phyloP scores from a whole-genome alignment of 2,888 invertebrate genomes.

The Drosophila anomalipes region DNA sequence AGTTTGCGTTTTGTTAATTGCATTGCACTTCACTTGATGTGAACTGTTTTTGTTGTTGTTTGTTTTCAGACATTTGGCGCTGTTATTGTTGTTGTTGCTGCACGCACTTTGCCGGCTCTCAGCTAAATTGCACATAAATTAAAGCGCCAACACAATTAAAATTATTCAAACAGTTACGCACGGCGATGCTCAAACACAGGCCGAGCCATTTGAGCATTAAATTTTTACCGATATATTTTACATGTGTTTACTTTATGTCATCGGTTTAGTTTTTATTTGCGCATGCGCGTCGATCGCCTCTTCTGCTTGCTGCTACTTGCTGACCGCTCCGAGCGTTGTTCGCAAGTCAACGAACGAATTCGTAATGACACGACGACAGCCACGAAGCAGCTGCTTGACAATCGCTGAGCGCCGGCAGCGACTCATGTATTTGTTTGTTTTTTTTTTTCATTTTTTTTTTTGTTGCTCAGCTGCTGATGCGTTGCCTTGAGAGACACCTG shows the following conservation, averaged over 20 bases:
- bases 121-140: conserved; percentile 55
- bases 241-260: conserved; percentile 6
- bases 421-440: conserved; percentile 12
- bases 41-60: conserved; percentile 25
- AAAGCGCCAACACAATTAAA: conserved; percentile 58
- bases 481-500: conserved; percentile 31
- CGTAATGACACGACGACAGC: conserved; percentile 76
- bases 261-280: conserved; percentile 43
- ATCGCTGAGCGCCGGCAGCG: conserved; percentile 19
- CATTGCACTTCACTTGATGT: conserved; percentile 37
- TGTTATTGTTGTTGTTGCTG: conserved; percentile 27
- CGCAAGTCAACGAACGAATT: conserved; percentile 81
- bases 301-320: conserved; percentile 24
- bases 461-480: background rate
- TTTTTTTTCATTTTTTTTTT: background rate
- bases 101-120: conserved; percentile 51
- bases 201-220: background rate
- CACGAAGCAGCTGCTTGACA: conserved; percentile 25
- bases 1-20: conserved; percentile 34
- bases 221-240: conserved; percentile 27
- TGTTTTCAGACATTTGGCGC: conserved; percentile 10
- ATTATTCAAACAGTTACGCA: conserved; percentile 32
- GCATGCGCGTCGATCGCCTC: conserved; percentile 68
- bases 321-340: conserved; percentile 43
- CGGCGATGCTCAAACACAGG: conserved; percentile 1